Base-by-base conservation (phyloP, 1,140 invertebrate species). In the Drosophila virilis region DNA sequence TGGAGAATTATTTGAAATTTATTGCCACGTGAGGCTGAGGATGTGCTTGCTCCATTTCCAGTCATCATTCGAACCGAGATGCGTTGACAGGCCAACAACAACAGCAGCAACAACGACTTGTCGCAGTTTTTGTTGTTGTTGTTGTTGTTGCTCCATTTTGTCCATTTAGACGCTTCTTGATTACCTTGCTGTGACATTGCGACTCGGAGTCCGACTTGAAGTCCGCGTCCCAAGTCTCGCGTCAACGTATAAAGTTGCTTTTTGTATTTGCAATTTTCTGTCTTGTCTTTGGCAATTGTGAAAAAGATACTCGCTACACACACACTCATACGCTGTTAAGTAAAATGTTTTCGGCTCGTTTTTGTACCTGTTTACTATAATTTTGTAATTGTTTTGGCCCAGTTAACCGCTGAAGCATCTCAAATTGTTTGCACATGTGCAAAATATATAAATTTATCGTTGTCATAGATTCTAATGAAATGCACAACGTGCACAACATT, bases 151-250 rank as follows among this genome's bases (percentile, higher is more conserved):
- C 83, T 88, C 83, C 84, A 86, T 86, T 86, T 88, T 88, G 79
- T 88, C 83, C 76, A 84, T 84, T 84, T 84, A 80, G 69, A 84
- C 80, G 80, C 80, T 84, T 84, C 81, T 84, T 84, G 80, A 84
- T 84, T 84, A 80, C 80, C 80, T 84, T 74, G 80, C 77, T 71
- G 52, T 77, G 51, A 68, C 81, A 78, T 67, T 51, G 66, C 71
- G 37, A 42, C 46, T n/a, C 15, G 22, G 4, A 28, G 22, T 28
- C 58, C 15, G 6, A 9, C 12, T 50, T 50, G 22, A 52, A 12
- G 62, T 52, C 45, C 58, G 48, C 58, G 40, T 46, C 37, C 37
- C 66, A 35, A 54, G 51, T 66, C 67, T 40, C 35, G 61, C 65
- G 55, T 58, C 70, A 77, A 70, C 67, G 37, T 78, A 82, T 82